Base-by-base conservation (phyloP, 2,797 vertebrate genomes). In the Synaphobranchus kaupii region DNA sequence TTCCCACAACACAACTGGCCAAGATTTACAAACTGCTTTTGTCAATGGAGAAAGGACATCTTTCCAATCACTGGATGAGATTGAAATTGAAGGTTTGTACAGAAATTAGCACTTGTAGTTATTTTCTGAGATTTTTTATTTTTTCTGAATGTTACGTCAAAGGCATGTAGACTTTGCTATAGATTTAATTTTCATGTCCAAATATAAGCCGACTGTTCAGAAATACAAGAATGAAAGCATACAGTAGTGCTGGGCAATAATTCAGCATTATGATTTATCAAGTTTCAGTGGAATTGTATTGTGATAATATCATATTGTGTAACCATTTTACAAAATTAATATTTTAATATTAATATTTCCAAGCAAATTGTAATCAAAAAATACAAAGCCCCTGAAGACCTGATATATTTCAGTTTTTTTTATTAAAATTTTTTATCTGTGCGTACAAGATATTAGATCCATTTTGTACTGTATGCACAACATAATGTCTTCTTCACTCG, bases 21-120 rank as follows among this genome's bases (percentile, higher is more conserved):
- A 91, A 89, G 50, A 91, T 89, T 87, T 91, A 87, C 8, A 90
- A 92, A 85, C 60, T 87, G 56, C 84, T 91, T 15, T 56, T 91
- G 25, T 78, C 90, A 8, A 87, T 89, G 88, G 90, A 90, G 48
- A 90, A 88, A 58, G 89, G 88, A 56, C 1, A 80, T 25, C 81
- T 90, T 86, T 88, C 89, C 58, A 88, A 5, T 90, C 87, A 25
- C 80, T 90, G 0, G 84, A 89, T 60, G 87, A 90, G 2, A 90
- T 87, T 12, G 3, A 91, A 85, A 86, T 90, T 52, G 88, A 89
- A 76, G 85, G 85, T 78, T 73, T 66, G 84, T 68, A 85, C 50
- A 50, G 50, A 50, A 82, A 63, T n/a, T n/a, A n/a, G n/a, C n/a
- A n/a, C n/a, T n/a, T n/a, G n/a, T n/a, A n/a, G n/a, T n/a, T n/a